Conservation (phyloP, 2,797 vertebrate species). For the Euthynnus affinis region DNA sequence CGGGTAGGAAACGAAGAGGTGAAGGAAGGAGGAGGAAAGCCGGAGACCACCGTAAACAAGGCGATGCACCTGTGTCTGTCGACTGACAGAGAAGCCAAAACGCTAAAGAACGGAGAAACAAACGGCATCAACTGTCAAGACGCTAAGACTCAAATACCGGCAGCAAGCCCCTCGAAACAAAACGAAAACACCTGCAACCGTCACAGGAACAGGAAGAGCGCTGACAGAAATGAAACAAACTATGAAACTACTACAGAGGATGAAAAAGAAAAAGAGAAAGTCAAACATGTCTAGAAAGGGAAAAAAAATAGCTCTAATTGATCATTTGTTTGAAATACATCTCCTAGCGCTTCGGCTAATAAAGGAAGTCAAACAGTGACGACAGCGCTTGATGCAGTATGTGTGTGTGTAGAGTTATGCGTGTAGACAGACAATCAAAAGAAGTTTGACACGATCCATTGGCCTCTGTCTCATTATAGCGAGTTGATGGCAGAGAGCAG, state of each 20-base stretch:
- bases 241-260: neutral
- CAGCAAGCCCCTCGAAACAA: neutral
- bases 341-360: neutral
- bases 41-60: conserved; percentile 33
- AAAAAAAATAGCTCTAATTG: conserved; percentile 21
- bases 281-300: conserved; percentile 10
- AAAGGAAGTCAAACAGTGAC: neutral
- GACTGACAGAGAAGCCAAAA: conserved; percentile 18
- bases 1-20: neutral
- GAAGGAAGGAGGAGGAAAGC: conserved; percentile 10
- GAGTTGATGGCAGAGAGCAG: neutral
- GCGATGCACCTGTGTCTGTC: conserved; percentile 5
- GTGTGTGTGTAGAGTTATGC: neutral
- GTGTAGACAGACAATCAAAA: conserved; percentile 4
- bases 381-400: neutral
- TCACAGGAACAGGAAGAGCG: neutral
- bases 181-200: conserved; percentile 29
- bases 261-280: neutral
- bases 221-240: neutral
- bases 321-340: conserved; percentile 11
- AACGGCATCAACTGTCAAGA: conserved; percentile 26
- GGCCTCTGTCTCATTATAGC: conserved; percentile 38
- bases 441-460: neutral
- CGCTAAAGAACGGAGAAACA: conserved; percentile 31
- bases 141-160: conserved; percentile 11